Evolutionary conservation across 2,113 vertebrate species (phyloP).

Genomic region (Bostrychus sinensis): DNA sequence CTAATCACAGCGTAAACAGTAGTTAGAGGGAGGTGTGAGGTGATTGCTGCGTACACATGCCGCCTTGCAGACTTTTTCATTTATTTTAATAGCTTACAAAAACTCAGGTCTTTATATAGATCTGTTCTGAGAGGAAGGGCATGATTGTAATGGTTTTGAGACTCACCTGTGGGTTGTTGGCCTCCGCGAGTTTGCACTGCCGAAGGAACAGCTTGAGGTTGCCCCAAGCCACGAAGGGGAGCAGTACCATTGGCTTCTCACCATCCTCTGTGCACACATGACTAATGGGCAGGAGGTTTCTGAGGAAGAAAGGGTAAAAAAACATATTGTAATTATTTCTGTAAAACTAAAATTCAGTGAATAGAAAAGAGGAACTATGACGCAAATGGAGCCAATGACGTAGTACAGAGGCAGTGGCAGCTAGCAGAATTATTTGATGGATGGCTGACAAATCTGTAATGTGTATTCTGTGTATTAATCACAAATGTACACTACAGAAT

Average conservation of each 20-base stretch:
- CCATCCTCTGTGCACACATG: slow-evolving; percentile 96
- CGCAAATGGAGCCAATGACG: too few relatives aligned
- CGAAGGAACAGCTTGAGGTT: slow-evolving; percentile 97
- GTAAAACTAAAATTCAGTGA: neutral
- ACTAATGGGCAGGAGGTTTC: slow-evolving; percentile 95
- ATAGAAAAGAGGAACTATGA: neutral
- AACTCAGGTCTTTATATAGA: neutral
- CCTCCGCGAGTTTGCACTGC: slow-evolving; percentile 98
- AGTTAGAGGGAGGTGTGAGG: slow-evolving; percentile 37
- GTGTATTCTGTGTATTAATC: too few relatives aligned
- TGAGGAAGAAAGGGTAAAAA: slow-evolving; percentile 58
- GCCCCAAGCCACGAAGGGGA: slow-evolving; percentile 99
- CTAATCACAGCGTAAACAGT: slow-evolving; percentile 46
- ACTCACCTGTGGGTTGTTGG: slow-evolving; percentile 97
- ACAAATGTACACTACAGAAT: too few relatives aligned
- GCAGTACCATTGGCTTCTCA: slow-evolving; percentile 95
- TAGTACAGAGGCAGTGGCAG: too few relatives aligned
- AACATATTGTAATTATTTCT: neutral
- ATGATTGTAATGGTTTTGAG: slow-evolving; percentile 20
- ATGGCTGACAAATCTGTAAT: too few relatives aligned
- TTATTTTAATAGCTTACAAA: slow-evolving; percentile 25
- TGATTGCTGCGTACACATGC: slow-evolving; percentile 35
- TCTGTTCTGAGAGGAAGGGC: neutral
- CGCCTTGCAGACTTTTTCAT: slow-evolving; percentile 40
- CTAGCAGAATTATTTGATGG: too few relatives aligned